Conservation (phyloP, 2,888 invertebrate species). For the Seira ritae region DNA sequence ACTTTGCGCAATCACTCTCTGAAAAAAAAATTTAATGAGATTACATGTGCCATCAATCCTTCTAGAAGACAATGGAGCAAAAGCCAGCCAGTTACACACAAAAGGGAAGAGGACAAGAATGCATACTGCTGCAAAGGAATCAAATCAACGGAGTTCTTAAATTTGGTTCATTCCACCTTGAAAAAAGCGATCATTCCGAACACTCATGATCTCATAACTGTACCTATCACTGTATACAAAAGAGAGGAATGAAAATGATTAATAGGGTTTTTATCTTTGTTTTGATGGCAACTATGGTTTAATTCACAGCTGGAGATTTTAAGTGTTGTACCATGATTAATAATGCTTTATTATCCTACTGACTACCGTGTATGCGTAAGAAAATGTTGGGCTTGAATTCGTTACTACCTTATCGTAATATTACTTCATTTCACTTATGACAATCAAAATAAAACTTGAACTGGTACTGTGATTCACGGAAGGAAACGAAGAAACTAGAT, state of each 20-base stretch:
- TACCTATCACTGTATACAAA: not conserved
- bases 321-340: slow-evolving; percentile 56
- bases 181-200: slow-evolving; percentile 1
- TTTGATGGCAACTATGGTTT: slow-evolving; percentile 58
- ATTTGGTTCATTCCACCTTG: not conserved
- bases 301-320: slow-evolving; percentile 64
- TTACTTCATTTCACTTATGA: slow-evolving; percentile 6
- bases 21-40: no score
- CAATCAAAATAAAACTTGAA: not conserved
- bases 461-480: not conserved
- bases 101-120: no score
- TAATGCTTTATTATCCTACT: slow-evolving; percentile 30
- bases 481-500: slow-evolving; percentile 7
- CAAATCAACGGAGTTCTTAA: not conserved
- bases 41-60: no score
- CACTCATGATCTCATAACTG: slow-evolving; percentile 11
- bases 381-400: no score
- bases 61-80: no score
- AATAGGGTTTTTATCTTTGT: slow-evolving; percentile 64
- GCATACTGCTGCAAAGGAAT: no score
- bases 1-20: no score
- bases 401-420: no score
- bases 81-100: no score
- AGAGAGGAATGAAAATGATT: slow-evolving; percentile 50
- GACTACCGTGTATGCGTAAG: slow-evolving; percentile 27